Evolutionary conservation across 2,797 vertebrate species (phyloP).

Genomic region (Botia kubotai): DNA sequence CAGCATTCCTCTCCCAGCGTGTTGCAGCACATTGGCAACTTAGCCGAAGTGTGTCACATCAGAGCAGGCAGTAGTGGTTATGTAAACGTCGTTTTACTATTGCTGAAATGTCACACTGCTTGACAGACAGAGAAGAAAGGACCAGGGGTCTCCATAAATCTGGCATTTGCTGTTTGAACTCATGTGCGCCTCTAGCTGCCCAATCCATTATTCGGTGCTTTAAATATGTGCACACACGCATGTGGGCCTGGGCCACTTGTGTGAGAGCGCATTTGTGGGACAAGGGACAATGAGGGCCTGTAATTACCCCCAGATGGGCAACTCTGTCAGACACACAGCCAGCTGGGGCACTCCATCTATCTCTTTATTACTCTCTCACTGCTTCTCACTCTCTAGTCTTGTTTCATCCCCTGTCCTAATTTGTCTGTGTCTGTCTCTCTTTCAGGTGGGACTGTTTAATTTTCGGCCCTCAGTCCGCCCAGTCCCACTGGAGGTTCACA

Average conservation of each 20-base stretch:
- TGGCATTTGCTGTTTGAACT: constrained; percentile 60
- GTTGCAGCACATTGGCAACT: constrained; percentile 17
- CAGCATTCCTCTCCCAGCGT: constrained; percentile 16
- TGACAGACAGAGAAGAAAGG: constrained; percentile 53
- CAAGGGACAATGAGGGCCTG: constrained; percentile 63
- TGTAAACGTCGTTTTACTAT: constrained; percentile 59
- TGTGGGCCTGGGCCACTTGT: constrained; percentile 60
- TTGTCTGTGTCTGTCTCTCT: constrained; percentile 54
- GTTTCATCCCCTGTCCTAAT: constrained; percentile 18
- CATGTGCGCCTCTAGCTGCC: constrained; percentile 59
- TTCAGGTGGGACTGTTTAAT: constrained; percentile 96
- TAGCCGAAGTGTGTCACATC: constrained; percentile 9
- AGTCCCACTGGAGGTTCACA: constrained; percentile 95
- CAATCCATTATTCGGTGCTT: constrained; percentile 66
- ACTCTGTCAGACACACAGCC: constrained; percentile 61
- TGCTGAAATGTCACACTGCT: constrained; percentile 49
- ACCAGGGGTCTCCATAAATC: constrained; percentile 67
- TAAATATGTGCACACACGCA: constrained; percentile 68
- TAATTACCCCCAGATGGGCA: constrained; percentile 73
- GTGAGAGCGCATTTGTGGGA: constrained; percentile 58
- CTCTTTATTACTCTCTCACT: constrained; percentile 23
- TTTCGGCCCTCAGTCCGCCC: constrained; percentile 96
- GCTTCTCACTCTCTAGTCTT: constrained; percentile 26
- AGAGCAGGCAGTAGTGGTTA: constrained; percentile 47
- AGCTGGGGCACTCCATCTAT: constrained; percentile 69